Conservation (phyloP, 1,140 invertebrate species). For the Neocloeon triangulifer region DNA sequence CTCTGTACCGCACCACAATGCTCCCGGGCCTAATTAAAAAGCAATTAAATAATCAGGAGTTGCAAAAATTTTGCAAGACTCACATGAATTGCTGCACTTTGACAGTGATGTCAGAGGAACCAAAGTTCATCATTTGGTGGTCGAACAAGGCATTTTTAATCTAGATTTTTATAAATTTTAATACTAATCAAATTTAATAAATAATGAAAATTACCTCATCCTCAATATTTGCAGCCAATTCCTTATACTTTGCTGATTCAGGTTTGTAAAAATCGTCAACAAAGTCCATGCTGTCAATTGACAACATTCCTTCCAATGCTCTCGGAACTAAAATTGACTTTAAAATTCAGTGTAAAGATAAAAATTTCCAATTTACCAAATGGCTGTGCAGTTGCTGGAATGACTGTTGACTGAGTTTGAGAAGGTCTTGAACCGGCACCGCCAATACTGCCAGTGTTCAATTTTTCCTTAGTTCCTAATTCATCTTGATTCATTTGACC, state of each 20-base stretch:
- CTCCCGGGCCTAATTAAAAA: conserved; percentile 29
- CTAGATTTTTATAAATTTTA: conserved; percentile 16
- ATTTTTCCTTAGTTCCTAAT: too few species aligned
- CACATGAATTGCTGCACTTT: conserved; percentile 39
- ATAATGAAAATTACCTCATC: too few species aligned
- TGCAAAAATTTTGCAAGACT: conserved; percentile 9
- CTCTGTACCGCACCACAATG: conserved; percentile 32
- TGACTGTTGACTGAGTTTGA: too few species aligned
- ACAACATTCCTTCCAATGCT: conserved; percentile 38
- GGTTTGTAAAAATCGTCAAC: conserved; percentile 26
- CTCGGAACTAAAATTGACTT: conserved; percentile 36
- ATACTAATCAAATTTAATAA: too few species aligned
- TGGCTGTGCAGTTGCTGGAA: conserved; percentile 3
- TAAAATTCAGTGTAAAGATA: conserved; percentile 10
- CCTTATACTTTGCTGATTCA: conserved; percentile 33
- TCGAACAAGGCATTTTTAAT: conserved; percentile 22
- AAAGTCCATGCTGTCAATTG: conserved; percentile 37
- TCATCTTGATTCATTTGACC: too few species aligned
- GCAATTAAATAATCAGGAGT: not conserved
- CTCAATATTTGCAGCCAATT: conserved; percentile 28
- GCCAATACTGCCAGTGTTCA: too few species aligned
- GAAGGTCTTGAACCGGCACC: too few species aligned
- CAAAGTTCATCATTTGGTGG: conserved; percentile 21
- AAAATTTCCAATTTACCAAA: conserved; percentile 3
- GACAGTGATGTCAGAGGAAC: conserved; percentile 24